Conservation (phyloP, 1,140 invertebrate species). For the Copidosoma floridanum region DNA sequence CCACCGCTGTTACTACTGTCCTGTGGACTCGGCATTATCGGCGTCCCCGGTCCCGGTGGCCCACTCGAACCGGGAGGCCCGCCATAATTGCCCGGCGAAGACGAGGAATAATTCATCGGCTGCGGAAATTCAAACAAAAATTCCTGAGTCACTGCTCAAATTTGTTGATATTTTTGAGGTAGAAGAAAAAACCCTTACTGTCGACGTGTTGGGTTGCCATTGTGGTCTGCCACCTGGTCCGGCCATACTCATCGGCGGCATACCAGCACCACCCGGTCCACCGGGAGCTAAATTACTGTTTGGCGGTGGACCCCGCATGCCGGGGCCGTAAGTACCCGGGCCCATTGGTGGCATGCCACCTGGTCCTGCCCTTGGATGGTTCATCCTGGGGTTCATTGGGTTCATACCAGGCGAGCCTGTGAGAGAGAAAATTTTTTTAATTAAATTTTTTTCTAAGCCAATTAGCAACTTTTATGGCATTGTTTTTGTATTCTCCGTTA, state of each 20-base stretch:
- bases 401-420: slow-evolving; percentile 86
- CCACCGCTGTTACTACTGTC: slow-evolving; percentile 73
- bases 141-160: too few relatives aligned
- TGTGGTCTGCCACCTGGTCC: slow-evolving; percentile 81
- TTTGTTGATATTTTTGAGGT: too few relatives aligned
- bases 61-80: slow-evolving; percentile 72
- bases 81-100: slow-evolving; percentile 79
- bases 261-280: slow-evolving; percentile 71
- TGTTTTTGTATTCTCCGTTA: too few relatives aligned
- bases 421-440: slow-evolving; percentile 32
- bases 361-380: slow-evolving; percentile 83
- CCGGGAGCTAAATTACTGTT: slow-evolving; percentile 74
- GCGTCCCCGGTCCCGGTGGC: slow-evolving; percentile 82
- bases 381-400: slow-evolving; percentile 91
- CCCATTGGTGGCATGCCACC: slow-evolving; percentile 87
- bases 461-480: too few relatives aligned
- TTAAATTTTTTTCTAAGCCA: too few relatives aligned
- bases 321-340: slow-evolving; percentile 80
- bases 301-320: slow-evolving; percentile 87
- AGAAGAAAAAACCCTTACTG: slow-evolving; percentile 65
- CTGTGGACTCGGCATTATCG: slow-evolving; percentile 97
- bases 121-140: slow-evolving; percentile 46
- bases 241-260: slow-evolving; percentile 88
- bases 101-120: slow-evolving; percentile 88
- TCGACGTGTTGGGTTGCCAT: slow-evolving; percentile 87